Evolutionary conservation across 2,888 invertebrate genomes (phyloP), one percentile per base, ranked within the genome.

Genomic region (Troglohyphantes excavatus): DNA sequence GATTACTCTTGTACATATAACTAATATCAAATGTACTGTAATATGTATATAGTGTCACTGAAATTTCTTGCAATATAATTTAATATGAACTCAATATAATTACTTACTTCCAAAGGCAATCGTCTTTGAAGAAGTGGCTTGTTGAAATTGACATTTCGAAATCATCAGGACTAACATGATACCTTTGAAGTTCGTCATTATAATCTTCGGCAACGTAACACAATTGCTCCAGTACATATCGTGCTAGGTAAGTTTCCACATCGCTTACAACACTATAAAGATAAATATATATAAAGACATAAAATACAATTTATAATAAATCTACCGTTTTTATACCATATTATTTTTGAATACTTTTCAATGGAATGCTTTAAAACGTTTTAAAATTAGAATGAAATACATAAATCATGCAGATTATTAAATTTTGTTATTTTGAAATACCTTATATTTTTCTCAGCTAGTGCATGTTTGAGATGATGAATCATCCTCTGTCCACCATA

Each of bases 401-500:
- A n/a, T n/a, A n/a, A n/a, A n/a, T n/a, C n/a, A n/a, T n/a, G n/a
- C n/a, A n/a, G n/a, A n/a, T n/a, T n/a, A n/a, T n/a, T n/a, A n/a
- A n/a, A n/a, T n/a, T n/a, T n/a, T n/a, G n/a, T n/a, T n/a, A n/a
- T n/a, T n/a, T n/a, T n/a, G n/a, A n/a, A n/a, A 46, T 82, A 90
- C 90, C 90, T 90, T 33, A 90, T 83, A 81, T 93, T 92, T 46
- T 93, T 93, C 91, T 93, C 93, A 39, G 93, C 93, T 83, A 94
- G 93, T 63, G 93, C 93, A 53, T 93, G 93, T 78, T 94, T 93
- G 78, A 94, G 92, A 67, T 93, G 93, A 90, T 94, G 94, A 75
- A 93, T 92, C 27, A 95, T 94, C 91, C 94, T 94, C 68, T 93
- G 93, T 11, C 94, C 95, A 23, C 95, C 95, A 92, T 94, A 94